phyloP scores from a whole-genome alignment of 2,797 vertebrate species.

The Sebastes kiyomatsui region DNA sequence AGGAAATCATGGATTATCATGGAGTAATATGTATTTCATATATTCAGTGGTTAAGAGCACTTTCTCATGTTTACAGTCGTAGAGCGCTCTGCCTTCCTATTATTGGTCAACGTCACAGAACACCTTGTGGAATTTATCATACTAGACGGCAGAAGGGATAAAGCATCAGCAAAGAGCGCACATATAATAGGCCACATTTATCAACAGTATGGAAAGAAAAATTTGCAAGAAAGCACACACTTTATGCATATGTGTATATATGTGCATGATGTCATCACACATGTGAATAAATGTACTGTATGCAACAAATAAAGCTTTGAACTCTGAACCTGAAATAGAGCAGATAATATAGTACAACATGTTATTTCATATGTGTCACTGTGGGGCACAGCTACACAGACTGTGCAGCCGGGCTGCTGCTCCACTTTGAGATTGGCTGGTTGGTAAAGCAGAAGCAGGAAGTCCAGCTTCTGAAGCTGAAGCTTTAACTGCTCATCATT shows the following conservation, averaged over 20 bases:
- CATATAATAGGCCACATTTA: neutral
- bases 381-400: neutral
- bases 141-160: too few relatives aligned
- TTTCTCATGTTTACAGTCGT: too few relatives aligned
- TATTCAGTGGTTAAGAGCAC: neutral
- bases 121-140: too few relatives aligned
- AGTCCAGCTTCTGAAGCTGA: neutral
- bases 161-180: neutral
- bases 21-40: neutral
- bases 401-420: neutral
- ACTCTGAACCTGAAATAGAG: neutral
- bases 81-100: too few relatives aligned
- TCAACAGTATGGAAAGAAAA: neutral
- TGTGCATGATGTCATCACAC: neutral
- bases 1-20: neutral
- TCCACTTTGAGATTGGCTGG: conserved; percentile 4
- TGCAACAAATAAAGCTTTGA: neutral
- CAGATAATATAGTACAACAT: neutral
- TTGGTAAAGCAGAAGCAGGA: conserved; percentile 11
- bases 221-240: neutral
- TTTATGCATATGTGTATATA: neutral
- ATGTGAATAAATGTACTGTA: neutral
- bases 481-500: neutral
- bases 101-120: too few relatives aligned
- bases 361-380: conserved; percentile 6